phyloP scores from a whole-genome alignment of 2,113 vertebrate species.

The Riparia riparia region DNA sequence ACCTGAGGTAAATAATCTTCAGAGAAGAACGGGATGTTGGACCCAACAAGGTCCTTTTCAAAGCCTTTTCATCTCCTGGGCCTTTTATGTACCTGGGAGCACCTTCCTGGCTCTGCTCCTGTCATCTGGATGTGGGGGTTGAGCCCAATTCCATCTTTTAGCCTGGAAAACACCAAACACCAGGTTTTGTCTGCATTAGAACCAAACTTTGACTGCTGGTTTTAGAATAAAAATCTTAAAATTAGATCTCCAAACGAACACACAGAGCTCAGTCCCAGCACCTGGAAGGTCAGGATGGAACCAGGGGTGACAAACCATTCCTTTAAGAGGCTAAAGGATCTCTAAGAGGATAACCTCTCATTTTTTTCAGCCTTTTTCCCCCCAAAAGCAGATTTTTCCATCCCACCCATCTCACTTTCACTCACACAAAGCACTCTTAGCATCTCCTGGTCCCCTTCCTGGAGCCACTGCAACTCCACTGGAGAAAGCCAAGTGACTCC shows the following conservation, averaged over 20 bases:
- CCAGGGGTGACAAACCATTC: background rate
- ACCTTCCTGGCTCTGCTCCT: background rate
- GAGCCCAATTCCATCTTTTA: background rate
- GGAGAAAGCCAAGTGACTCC: background rate
- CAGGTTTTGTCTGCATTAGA: background rate
- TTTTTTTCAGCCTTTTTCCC: accelerated
- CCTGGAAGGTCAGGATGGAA: background rate
- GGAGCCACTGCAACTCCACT: background rate
- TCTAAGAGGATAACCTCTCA: background rate
- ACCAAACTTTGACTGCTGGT: background rate
- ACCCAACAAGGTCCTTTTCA: background rate
- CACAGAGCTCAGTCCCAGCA: background rate
- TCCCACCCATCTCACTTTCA: background rate
- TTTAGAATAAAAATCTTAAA: background rate
- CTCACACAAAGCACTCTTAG: background rate
- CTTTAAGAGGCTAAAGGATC: background rate
- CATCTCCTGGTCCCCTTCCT: background rate
- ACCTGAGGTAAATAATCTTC: background rate
- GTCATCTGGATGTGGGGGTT: background rate
- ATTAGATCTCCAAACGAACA: background rate
- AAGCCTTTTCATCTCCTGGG: background rate
- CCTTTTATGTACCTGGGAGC: background rate
- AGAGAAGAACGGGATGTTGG: background rate
- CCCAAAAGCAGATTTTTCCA: background rate
- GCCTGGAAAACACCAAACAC: background rate